phyloP scores from a whole-genome alignment of 2,888 invertebrate species.

The Lamellibrachia columna region DNA sequence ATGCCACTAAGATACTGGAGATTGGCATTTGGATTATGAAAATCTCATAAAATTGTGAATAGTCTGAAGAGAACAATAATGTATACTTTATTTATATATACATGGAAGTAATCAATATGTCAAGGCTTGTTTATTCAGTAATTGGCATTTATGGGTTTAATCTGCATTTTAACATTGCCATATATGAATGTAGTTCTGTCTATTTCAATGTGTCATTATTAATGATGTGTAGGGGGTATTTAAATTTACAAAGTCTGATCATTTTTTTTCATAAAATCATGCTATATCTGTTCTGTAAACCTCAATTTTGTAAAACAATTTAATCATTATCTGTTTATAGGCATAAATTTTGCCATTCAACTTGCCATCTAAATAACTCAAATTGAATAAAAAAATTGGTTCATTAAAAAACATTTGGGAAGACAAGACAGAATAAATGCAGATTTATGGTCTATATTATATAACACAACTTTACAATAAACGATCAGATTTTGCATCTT shows the following conservation, averaged over 20 bases:
- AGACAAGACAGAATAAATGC: background rate
- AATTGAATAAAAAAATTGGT: background rate
- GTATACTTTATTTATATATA: background rate
- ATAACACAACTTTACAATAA: background rate
- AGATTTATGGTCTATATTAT: background rate
- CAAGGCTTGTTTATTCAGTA: background rate
- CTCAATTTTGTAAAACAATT: background rate
- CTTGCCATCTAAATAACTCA: background rate
- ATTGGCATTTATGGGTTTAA: background rate
- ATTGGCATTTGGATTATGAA: background rate
- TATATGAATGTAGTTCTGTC: background rate
- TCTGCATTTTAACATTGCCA: conserved; percentile 8
- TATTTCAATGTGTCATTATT: background rate
- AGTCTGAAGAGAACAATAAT: background rate
- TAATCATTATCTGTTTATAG: background rate
- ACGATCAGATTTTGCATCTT: background rate
- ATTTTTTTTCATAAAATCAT: background rate
- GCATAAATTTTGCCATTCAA: background rate
- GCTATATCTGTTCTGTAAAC: background rate
- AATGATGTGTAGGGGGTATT: background rate
- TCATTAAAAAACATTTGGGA: background rate
- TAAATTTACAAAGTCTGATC: background rate
- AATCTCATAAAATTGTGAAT: background rate
- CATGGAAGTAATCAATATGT: background rate
- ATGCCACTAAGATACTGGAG: background rate